Evolutionary conservation across 2,888 invertebrate genomes (phyloP).

Genomic region (Hololepta plana): DNA sequence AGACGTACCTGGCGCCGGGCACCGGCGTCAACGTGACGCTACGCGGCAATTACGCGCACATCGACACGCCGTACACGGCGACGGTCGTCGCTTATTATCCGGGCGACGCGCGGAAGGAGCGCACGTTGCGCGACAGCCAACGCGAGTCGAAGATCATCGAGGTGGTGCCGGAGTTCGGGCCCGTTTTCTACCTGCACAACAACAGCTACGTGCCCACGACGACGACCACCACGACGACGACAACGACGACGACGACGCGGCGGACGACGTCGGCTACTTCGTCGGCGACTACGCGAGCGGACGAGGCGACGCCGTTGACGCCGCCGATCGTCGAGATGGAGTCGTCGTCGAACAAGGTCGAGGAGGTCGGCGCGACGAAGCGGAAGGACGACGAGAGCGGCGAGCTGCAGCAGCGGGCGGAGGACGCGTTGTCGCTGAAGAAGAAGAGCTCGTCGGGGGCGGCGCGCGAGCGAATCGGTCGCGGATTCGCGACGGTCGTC

Average conservation of each 20-base stretch:
- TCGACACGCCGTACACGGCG: slow-evolving; percentile 58
- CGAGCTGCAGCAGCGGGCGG: slow-evolving; percentile 21
- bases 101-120: slow-evolving; percentile 37
- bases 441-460: too few species aligned
- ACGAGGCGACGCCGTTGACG: slow-evolving; percentile 27
- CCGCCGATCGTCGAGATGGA: slow-evolving; percentile 22
- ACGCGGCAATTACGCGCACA: slow-evolving; percentile 50
- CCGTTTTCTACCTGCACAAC: slow-evolving; percentile 58
- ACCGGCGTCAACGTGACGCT: slow-evolving; percentile 71
- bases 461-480: slow-evolving; percentile 8
- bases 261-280: slow-evolving; percentile 34
- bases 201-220: slow-evolving; percentile 64
- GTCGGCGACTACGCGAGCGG: slow-evolving; percentile 37
- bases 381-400: slow-evolving; percentile 26
- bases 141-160: slow-evolving; percentile 48
- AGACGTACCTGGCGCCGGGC: slow-evolving; percentile 43
- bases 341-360: slow-evolving; percentile 12
- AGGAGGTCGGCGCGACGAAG: slow-evolving; percentile 7
- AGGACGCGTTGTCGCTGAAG: slow-evolving; percentile 21
- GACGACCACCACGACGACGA: slow-evolving; percentile 38
- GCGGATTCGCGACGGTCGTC: slow-evolving; percentile 1
- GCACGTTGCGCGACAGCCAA: slow-evolving; percentile 39
- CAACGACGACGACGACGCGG: slow-evolving; percentile 29
- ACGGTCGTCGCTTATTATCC: slow-evolving; percentile 50
- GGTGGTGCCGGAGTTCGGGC: slow-evolving; percentile 53